Percentiles rank a stretch among this genome's conserved stretches.
phyloP scores from a whole-genome alignment of 2,113 vertebrate genomes.

The Amblyopsis rosae region DNA sequence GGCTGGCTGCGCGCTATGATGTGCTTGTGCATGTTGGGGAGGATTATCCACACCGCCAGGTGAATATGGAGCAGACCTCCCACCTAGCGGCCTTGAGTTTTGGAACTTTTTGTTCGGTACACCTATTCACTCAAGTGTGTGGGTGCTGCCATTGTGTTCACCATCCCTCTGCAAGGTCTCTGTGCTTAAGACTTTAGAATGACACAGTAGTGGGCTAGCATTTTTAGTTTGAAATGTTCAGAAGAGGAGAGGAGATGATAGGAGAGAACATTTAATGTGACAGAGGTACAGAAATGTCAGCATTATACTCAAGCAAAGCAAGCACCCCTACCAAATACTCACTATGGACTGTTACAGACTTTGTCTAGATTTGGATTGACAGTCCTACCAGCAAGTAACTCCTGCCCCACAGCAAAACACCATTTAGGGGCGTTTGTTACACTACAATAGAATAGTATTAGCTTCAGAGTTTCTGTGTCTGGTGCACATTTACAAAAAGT shows the following conservation, averaged over 20 bases:
- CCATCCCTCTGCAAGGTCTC: slow-evolving; percentile 26
- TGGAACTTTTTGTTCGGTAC: slow-evolving; percentile 14
- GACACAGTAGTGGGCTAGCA: slow-evolving; percentile 28
- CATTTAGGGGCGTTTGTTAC: too few relatives aligned
- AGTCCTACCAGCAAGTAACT: slow-evolving; percentile 6
- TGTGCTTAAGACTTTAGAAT: slow-evolving; percentile 28
- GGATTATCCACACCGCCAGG: slow-evolving; percentile 3
- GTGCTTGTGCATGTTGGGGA: slow-evolving; percentile 26
- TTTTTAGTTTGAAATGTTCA: slow-evolving; percentile 27
- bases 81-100: slow-evolving; percentile 16
- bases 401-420: too few relatives aligned
- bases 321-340: slow-evolving; percentile 25
- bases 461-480: too few relatives aligned
- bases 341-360: slow-evolving; percentile 5
- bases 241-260: not conserved
- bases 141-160: slow-evolving; percentile 21
- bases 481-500: not conserved
- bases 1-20: slow-evolving; percentile 36
- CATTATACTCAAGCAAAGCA: slow-evolving; percentile 32
- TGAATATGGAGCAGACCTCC: slow-evolving; percentile 26
- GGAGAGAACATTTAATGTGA: not conserved
- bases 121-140: slow-evolving; percentile 21
- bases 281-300: not conserved
- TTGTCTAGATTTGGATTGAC: slow-evolving; percentile 30
- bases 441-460: too few relatives aligned